A percentile compares a stretch with the other conserved stretches of the same genome.
Conservation (phyloP, 2,113 vertebrate genomes). For the Oncorhynchus kisutch region DNA sequence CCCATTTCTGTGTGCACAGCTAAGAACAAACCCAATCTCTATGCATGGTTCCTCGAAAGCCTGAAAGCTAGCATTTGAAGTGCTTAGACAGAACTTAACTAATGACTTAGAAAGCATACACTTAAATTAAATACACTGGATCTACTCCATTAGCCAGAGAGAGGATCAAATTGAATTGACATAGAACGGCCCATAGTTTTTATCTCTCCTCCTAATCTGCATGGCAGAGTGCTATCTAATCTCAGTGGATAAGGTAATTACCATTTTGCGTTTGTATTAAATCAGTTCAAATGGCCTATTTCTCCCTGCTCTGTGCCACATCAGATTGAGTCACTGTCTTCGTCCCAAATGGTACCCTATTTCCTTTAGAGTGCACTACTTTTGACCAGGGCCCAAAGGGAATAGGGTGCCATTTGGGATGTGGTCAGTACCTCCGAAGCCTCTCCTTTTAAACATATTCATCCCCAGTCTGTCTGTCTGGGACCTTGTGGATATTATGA, state of each 20-base stretch:
- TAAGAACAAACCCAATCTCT: background rate
- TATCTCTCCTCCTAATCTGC: background rate
- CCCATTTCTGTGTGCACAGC: background rate
- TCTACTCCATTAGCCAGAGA: background rate
- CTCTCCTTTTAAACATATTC: background rate
- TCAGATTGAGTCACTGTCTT: background rate
- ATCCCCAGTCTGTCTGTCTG: background rate
- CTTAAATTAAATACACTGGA: background rate
- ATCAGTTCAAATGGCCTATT: background rate
- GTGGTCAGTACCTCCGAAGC: background rate
- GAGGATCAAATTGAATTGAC: conserved; percentile 2
- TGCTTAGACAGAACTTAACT: background rate
- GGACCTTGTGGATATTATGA: background rate
- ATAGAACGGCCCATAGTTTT: background rate
- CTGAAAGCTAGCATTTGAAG: background rate
- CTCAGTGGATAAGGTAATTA: conserved; percentile 12
- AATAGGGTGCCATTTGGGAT: no score
- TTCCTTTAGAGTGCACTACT: no score
- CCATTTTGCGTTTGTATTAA: conserved; percentile 7
- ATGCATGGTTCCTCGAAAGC: background rate
- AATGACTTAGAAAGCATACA: background rate
- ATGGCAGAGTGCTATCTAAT: conserved; percentile 10
- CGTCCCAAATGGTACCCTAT: no score
- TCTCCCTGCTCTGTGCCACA: background rate
- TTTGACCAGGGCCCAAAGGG: no score